These are phyloP conservation scores for Leucoptera coffeella DNA, from an alignment of 2,888 invertebrate species.

Conservation along the genomic window DNA sequence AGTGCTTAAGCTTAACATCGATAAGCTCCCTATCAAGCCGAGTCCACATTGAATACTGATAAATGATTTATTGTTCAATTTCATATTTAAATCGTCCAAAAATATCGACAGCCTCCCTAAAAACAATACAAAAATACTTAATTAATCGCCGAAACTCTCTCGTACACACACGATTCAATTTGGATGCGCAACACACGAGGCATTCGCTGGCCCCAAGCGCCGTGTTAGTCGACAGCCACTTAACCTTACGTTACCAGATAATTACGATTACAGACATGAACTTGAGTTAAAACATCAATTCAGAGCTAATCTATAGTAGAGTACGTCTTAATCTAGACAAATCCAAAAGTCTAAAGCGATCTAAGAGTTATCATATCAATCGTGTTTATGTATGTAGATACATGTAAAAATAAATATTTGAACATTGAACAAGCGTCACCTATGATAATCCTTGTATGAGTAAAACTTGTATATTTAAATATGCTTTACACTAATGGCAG, in stretches of 20 bases:
- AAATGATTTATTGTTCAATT: no score
- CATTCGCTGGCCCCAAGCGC: no score
- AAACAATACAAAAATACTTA: constrained; percentile 55
- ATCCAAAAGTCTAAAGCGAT: constrained; percentile 19
- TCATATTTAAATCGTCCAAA: no score
- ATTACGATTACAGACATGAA: constrained; percentile 35
- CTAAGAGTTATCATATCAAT: constrained; percentile 10
- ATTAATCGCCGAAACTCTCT: constrained; percentile 45
- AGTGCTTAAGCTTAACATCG: no score
- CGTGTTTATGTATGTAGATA: no score
- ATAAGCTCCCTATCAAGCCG: no score
- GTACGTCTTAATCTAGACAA: constrained; percentile 17
- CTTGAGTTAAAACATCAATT: no score
- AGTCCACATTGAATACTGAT: constrained; percentile 29
- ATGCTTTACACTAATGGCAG: constrained; percentile 40
- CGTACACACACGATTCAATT: no score
- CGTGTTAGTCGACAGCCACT: no score
- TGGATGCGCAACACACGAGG: no score
- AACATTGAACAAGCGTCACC: constrained; percentile 24
- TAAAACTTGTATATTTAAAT: constrained; percentile 30
- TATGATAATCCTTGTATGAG: constrained; percentile 25
- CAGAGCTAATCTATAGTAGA: no score
- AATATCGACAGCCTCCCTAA: no score
- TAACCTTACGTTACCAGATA: constrained; percentile 33
- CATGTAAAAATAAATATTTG: constrained; percentile 23